These are phyloP conservation scores for Ciconia maguari DNA, from an alignment of 2,113 vertebrate genomes.

Conservation along the genomic window DNA sequence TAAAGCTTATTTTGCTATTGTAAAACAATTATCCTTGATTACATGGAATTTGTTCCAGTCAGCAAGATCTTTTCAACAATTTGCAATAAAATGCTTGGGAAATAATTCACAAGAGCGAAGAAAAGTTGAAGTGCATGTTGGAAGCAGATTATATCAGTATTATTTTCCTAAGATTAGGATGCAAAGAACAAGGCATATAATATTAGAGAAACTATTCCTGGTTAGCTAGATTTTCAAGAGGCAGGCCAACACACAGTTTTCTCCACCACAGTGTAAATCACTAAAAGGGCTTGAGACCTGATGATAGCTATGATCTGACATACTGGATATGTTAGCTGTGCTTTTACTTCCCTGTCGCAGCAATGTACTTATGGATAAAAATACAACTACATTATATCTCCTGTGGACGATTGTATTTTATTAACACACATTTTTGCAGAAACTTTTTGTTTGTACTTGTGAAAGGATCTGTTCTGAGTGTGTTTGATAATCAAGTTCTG, in stretches of 20 bases:
- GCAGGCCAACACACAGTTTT: not conserved
- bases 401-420: not conserved
- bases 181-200: not conserved
- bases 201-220: not conserved
- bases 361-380: not conserved
- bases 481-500: not conserved
- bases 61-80: not conserved
- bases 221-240: not conserved
- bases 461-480: not conserved
- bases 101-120: not conserved
- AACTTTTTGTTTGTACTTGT: not conserved
- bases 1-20: not conserved
- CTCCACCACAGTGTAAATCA: not conserved
- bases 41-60: not conserved
- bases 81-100: not conserved
- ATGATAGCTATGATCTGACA: accelerated
- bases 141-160: not conserved
- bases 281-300: not conserved
- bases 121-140: not conserved
- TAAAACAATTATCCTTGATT: not conserved
- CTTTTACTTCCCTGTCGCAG: not conserved
- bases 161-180: not conserved
- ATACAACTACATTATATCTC: not conserved
- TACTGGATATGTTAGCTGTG: not conserved
- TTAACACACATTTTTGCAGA: not conserved